Percentiles rank a stretch among this genome's conserved stretches.
Evolutionary conservation across 92 coral and sea anemone genomes (phyloP).

Genomic region (Isaurus tuberculatus): DNA sequence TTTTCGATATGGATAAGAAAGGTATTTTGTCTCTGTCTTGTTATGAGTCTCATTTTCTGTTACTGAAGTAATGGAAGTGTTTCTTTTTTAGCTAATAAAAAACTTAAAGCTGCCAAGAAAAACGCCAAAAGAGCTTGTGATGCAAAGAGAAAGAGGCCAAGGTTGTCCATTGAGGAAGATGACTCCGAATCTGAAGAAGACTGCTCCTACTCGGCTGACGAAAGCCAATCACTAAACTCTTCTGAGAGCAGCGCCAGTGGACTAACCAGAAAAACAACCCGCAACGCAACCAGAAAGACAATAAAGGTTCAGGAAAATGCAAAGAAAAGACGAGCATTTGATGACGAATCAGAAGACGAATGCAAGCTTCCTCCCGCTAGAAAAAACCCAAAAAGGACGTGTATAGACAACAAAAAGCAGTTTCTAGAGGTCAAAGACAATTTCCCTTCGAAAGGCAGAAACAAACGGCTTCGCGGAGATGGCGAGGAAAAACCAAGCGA

Average conservation of each 20-base stretch:
- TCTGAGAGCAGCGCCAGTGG: conserved; percentile 5
- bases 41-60: background rate
- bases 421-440: background rate
- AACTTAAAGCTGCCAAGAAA: conserved; percentile 27
- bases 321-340: conserved; percentile 43
- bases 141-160: conserved; percentile 10
- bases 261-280: conserved; percentile 6
- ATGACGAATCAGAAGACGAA: conserved; percentile 47
- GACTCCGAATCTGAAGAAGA: conserved; percentile 39
- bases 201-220: background rate
- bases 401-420: background rate
- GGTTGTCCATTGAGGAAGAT: conserved; percentile 19
- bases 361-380: background rate
- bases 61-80: background rate
- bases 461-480: background rate
- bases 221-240: background rate
- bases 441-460: background rate
- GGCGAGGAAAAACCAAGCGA: background rate
- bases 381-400: background rate
- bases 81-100: conserved; percentile 18
- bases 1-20: too few species aligned
- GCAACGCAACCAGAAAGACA: conserved; percentile 5
- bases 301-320: background rate
- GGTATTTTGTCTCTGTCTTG: too few species aligned
- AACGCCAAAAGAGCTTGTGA: conserved; percentile 8